phyloP scores from a whole-genome alignment of 2,888 invertebrate species.

The Alloplasta piceator region DNA sequence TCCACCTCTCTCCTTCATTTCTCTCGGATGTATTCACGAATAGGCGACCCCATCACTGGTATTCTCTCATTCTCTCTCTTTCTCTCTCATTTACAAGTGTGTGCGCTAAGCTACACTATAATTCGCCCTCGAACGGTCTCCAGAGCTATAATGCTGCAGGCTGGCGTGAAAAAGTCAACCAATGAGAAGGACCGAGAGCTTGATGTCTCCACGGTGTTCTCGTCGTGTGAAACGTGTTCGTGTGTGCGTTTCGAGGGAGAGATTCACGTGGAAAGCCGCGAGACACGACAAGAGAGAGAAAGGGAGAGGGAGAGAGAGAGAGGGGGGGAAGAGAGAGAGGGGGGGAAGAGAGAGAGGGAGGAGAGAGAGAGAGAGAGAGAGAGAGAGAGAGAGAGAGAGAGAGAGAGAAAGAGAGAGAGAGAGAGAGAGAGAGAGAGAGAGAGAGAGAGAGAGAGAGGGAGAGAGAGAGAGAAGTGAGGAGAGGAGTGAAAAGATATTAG shows the following conservation, averaged over 20 bases:
- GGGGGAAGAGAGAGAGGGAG: constrained; percentile 6
- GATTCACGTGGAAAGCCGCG: constrained; percentile 30
- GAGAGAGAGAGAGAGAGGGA: constrained; percentile 9
- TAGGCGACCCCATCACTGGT: constrained; percentile 29
- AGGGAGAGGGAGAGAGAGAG: not conserved
- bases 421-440: constrained; percentile 13
- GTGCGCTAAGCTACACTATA: constrained; percentile 52
- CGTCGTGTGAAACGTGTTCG: constrained; percentile 2
- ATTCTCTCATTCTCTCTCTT: constrained; percentile 16
- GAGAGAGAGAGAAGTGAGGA: not conserved
- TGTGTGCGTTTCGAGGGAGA: constrained; percentile 13
- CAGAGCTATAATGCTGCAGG: constrained; percentile 77
- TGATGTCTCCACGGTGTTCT: not conserved
- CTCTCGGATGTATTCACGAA: constrained; percentile 41
- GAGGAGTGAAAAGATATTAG: constrained; percentile 36
- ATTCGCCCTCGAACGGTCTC: constrained; percentile 40
- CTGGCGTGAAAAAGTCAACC: constrained; percentile 73
- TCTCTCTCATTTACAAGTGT: constrained; percentile 8
- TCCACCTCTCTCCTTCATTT: constrained; percentile 35
- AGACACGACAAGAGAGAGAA: constrained; percentile 12
- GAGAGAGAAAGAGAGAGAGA: not conserved
- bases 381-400: not conserved
- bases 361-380: constrained; percentile 40
- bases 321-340: not conserved
- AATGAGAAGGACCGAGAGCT: constrained; percentile 61